These are phyloP conservation scores for Pachypeltis micranthus DNA, from an alignment of 1,140 invertebrate species.

Conservation along the genomic window DNA sequence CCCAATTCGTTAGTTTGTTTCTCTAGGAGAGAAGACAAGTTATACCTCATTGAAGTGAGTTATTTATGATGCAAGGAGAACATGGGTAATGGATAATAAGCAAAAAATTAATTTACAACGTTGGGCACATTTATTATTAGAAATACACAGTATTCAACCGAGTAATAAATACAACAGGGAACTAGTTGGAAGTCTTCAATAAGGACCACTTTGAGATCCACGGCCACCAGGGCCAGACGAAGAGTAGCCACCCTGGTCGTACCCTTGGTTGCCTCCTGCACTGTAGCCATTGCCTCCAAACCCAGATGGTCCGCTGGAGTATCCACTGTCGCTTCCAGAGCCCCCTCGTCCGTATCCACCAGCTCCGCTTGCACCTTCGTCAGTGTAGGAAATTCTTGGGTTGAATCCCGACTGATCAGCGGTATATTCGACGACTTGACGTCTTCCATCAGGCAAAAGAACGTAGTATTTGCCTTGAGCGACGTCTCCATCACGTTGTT, in stretches of 20 bases:
- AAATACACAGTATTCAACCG: too few species aligned
- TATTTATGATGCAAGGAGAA: too few species aligned
- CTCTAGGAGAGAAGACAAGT: too few species aligned
- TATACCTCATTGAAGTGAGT: too few species aligned
- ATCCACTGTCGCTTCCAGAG: background rate
- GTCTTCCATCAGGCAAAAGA: conserved; percentile 70
- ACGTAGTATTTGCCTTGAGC: conserved; percentile 74
- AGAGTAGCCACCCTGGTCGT: background rate
- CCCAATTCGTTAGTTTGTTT: too few species aligned
- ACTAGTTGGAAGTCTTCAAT: too few species aligned
- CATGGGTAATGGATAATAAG: too few species aligned
- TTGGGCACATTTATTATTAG: too few species aligned
- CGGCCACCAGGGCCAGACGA: too few species aligned
- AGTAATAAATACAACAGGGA: too few species aligned
- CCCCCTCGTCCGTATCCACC: background rate
- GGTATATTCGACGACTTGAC: conserved; percentile 72
- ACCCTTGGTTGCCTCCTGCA: background rate
- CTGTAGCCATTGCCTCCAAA: background rate
- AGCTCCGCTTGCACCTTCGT: background rate
- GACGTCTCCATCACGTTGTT: conserved; percentile 63
- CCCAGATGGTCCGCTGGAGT: background rate
- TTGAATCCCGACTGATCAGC: conserved; percentile 69
- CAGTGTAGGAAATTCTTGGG: conserved; percentile 64
- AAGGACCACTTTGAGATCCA: too few species aligned
- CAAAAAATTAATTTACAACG: too few species aligned